Evolutionary conservation across 2,888 invertebrate genomes (phyloP).

Genomic region (Camptogramma bilineatum): DNA sequence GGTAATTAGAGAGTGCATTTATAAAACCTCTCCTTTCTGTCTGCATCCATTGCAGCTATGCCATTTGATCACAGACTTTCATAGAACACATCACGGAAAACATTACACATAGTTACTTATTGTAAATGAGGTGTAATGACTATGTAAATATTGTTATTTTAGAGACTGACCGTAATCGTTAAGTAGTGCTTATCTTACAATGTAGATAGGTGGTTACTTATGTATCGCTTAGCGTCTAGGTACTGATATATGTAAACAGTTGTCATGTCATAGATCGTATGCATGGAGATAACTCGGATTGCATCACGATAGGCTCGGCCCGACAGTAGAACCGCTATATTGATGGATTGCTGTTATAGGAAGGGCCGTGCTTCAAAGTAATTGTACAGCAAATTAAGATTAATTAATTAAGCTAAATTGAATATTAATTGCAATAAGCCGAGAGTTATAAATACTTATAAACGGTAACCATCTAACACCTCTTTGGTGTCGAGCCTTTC

Average conservation of each 20-base stretch:
- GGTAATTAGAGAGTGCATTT: slow-evolving; percentile 33
- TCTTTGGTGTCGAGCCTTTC: background rate
- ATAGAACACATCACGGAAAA: slow-evolving; percentile 17
- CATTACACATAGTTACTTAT: slow-evolving; percentile 22
- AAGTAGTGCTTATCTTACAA: slow-evolving; percentile 37
- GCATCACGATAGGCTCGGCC: slow-evolving; percentile 49
- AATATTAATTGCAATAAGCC: slow-evolving; percentile 12
- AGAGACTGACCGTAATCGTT: slow-evolving; percentile 24
- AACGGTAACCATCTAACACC: background rate
- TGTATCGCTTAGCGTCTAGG: slow-evolving; percentile 35
- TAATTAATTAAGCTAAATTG: slow-evolving; percentile 22
- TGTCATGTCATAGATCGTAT: slow-evolving; percentile 58
- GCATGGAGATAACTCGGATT: slow-evolving; percentile 56
- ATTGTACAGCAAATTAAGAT: slow-evolving; percentile 36
- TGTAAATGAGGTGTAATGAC: slow-evolving; percentile 33
- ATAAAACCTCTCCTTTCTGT: slow-evolving; percentile 26
- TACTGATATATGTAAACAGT: slow-evolving; percentile 53
- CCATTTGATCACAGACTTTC: slow-evolving; percentile 21
- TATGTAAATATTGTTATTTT: slow-evolving; percentile 33
- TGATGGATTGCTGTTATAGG: slow-evolving; percentile 57
- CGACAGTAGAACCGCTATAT: slow-evolving; percentile 52
- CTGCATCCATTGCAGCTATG: slow-evolving; percentile 7
- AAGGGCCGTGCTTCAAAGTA: slow-evolving; percentile 44
- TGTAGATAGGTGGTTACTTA: slow-evolving; percentile 38
- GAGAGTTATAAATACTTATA: background rate